Conservation (phyloP, 2,888 invertebrate species). For the Aphidoletes aphidimyza region DNA sequence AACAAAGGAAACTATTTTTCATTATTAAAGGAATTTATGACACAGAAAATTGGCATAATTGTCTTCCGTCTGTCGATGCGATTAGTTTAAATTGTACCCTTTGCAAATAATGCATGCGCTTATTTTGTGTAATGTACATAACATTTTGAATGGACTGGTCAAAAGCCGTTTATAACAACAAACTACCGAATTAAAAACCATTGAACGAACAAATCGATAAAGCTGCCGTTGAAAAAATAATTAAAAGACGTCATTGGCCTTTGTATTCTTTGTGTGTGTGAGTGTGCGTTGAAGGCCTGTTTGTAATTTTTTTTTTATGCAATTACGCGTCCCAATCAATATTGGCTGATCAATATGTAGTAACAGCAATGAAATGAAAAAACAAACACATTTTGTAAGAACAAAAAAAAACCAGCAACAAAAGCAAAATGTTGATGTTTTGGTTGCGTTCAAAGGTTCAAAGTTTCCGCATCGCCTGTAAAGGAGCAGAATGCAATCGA, state of each 20-base stretch:
- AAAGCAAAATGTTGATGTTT: too few species aligned
- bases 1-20: not conserved
- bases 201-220: conserved; percentile 1
- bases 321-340: not conserved
- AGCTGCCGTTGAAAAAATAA: conserved; percentile 22
- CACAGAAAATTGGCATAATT: conserved; percentile 42
- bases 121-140: not conserved
- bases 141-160: not conserved
- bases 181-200: not conserved
- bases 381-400: not conserved
- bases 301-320: not conserved
- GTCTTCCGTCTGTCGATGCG: conserved; percentile 41
- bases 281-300: not conserved
- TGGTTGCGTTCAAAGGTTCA: not conserved
- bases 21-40: conserved; percentile 36
- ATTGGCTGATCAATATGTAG: not conserved
- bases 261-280: too few species aligned
- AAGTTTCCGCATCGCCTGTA: conserved; percentile 11
- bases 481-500: not conserved
- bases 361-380: not conserved
- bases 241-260: conserved; percentile 40
- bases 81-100: not conserved
- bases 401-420: not conserved
- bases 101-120: not conserved
- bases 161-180: not conserved